Evolutionary conservation across 2,888 invertebrate species (phyloP).

Genomic region (Brachypalpus laphriformis): DNA sequence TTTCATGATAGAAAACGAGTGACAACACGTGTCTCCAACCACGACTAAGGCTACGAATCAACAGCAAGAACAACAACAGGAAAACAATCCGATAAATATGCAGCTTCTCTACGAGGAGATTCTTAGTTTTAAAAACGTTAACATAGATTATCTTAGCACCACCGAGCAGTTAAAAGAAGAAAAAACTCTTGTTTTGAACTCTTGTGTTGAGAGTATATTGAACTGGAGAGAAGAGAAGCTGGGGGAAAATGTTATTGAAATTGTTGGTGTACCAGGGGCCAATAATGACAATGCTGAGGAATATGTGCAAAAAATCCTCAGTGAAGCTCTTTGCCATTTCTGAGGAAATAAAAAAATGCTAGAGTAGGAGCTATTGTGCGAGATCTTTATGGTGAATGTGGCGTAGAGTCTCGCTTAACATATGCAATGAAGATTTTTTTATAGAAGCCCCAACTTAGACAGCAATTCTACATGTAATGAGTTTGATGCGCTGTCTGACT

Average conservation of each 20-base stretch:
- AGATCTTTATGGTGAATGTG: no score
- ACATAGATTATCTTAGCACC: not conserved
- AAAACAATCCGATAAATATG: conserved; percentile 1
- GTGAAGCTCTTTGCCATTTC: not conserved
- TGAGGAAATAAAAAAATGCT: conserved; percentile 3
- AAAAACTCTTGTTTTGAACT: not conserved
- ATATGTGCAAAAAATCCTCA: not conserved
- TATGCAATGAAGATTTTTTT: no score
- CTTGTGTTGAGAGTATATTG: not conserved
- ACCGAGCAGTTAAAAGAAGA: conserved; percentile 13
- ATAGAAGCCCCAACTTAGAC: no score
- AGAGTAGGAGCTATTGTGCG: no score
- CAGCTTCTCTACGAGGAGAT: conserved; percentile 21
- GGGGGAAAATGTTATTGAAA: not conserved
- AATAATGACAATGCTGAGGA: not conserved
- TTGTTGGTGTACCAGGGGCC: conserved; percentile 7
- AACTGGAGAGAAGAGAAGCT: conserved; percentile 10
- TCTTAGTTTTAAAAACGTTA: conserved; percentile 12
- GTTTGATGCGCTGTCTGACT: no score
- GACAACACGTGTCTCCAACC: no score
- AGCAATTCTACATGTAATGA: no score
- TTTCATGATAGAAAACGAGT: no score
- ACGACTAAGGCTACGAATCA: not conserved
- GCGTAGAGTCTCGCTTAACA: no score
- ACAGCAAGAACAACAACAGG: not conserved